Conservation (phyloP, 2,888 invertebrate species). For the Spilosoma lubricipeda region DNA sequence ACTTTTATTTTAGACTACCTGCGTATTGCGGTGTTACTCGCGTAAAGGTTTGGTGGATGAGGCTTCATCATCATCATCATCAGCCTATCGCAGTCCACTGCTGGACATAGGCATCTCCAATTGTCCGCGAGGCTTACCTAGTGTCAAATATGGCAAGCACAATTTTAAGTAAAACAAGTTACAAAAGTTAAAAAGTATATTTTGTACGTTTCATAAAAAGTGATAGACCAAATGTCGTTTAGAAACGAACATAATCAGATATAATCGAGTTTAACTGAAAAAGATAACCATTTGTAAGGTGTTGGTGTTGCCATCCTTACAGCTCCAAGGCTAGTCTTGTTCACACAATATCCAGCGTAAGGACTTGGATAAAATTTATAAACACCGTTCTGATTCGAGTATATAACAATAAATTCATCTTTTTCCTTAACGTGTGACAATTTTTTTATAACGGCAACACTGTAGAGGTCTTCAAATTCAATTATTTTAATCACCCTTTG, state of each 20-base stretch:
- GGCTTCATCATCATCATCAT: too few species aligned
- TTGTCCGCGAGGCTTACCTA: too few species aligned
- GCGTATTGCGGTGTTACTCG: too few species aligned
- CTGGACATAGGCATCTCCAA: too few species aligned
- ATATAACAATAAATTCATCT: constrained; percentile 1
- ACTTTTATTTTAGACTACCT: too few species aligned
- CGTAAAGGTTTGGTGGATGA: too few species aligned
- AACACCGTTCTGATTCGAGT: neutral
- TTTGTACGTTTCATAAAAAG: neutral
- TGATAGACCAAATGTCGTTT: neutral
- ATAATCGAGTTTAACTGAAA: constrained; percentile 9
- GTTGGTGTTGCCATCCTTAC: neutral
- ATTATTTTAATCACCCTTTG: neutral
- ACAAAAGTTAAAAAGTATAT: neutral
- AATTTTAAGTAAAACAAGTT: neutral
- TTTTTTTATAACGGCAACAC: neutral
- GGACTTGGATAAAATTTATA: constrained; percentile 4
- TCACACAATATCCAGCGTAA: neutral
- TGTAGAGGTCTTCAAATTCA: neutral
- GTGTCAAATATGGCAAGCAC: neutral
- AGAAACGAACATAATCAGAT: neutral
- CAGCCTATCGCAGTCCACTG: too few species aligned
- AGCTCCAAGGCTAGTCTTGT: neutral
- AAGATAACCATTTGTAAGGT: constrained; percentile 1
- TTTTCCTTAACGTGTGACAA: neutral